phyloP scores from a whole-genome alignment of 2,888 invertebrate species.

The Drosophila recens region DNA sequence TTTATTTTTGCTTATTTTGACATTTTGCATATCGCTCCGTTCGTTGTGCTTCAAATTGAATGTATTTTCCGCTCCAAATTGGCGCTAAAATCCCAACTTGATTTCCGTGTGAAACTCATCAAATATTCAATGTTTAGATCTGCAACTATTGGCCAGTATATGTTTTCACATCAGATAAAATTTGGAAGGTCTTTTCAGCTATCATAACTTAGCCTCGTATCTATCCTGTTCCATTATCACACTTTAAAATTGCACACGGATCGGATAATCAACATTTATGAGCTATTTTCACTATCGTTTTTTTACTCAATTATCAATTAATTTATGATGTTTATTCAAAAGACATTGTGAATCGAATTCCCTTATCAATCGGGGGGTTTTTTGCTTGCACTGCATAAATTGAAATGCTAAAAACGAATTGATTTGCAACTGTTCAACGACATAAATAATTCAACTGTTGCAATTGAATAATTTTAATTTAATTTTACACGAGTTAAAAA shows the following conservation, averaged over 20 bases:
- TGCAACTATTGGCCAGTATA: neutral
- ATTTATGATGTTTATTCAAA: constrained; percentile 30
- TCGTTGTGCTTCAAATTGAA: constrained; percentile 10
- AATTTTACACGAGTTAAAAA: no score
- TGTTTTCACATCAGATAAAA: neutral
- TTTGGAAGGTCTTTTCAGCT: no score
- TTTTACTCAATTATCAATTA: constrained; percentile 24
- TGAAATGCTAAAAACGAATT: neutral
- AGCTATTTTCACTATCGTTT: constrained; percentile 11
- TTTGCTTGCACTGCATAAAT: constrained; percentile 4
- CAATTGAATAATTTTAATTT: neutral
- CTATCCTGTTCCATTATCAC: neutral
- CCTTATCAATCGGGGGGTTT: constrained; percentile 22
- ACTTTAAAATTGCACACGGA: neutral
- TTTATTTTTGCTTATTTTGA: neutral
- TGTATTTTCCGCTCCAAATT: constrained; percentile 28
- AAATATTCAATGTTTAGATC: constrained; percentile 5
- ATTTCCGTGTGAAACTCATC: constrained; percentile 44
- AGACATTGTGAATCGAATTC: constrained; percentile 4
- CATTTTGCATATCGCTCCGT: constrained; percentile 45
- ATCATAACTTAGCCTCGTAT: neutral
- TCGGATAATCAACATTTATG: neutral
- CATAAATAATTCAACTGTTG: neutral
- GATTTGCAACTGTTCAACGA: constrained; percentile 3
- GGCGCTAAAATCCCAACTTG: constrained; percentile 17